Conservation (phyloP, 2,888 invertebrate genomes). For the Synanthedon myopaeformis region DNA sequence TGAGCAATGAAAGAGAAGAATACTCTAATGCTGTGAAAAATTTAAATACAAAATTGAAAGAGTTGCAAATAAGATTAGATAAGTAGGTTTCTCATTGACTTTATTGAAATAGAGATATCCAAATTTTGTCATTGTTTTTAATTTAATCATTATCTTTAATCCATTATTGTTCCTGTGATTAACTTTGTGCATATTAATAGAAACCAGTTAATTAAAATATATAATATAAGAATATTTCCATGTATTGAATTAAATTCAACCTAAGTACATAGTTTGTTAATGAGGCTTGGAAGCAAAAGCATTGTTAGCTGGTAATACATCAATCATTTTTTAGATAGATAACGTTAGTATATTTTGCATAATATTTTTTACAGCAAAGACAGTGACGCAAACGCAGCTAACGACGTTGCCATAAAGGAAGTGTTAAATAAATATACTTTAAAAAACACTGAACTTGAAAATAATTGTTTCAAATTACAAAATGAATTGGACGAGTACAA, state of each 20-base stretch:
- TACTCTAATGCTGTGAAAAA: conserved; percentile 40
- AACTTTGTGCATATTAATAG: too few relatives aligned
- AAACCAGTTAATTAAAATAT: too few relatives aligned
- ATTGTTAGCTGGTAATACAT: conserved; percentile 10
- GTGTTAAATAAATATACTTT: conserved; percentile 46
- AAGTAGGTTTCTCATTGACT: conserved; percentile 24
- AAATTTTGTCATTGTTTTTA: too few relatives aligned
- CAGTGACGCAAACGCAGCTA: conserved; percentile 24
- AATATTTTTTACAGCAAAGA: conserved; percentile 35
- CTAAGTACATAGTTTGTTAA: too few relatives aligned
- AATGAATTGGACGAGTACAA: conserved; percentile 51
- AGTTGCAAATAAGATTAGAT: conserved; percentile 41
- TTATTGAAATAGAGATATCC: not conserved
- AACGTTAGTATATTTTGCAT: conserved; percentile 15
- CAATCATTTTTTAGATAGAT: conserved; percentile 37
- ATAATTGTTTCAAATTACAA: conserved; percentile 49
- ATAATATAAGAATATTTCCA: too few relatives aligned
- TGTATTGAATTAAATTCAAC: too few relatives aligned
- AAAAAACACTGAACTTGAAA: conserved; percentile 48
- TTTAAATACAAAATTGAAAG: conserved; percentile 35
- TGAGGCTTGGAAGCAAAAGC: too few relatives aligned
- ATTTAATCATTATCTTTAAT: too few relatives aligned
- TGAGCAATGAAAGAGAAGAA: conserved; percentile 63
- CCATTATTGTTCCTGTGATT: too few relatives aligned
- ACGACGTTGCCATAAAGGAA: conserved; percentile 34